Evolutionary conservation across 2,113 vertebrate genomes (phyloP), one percentile per base, ranked within the genome.

Genomic region (Entelurus aequoreus): DNA sequence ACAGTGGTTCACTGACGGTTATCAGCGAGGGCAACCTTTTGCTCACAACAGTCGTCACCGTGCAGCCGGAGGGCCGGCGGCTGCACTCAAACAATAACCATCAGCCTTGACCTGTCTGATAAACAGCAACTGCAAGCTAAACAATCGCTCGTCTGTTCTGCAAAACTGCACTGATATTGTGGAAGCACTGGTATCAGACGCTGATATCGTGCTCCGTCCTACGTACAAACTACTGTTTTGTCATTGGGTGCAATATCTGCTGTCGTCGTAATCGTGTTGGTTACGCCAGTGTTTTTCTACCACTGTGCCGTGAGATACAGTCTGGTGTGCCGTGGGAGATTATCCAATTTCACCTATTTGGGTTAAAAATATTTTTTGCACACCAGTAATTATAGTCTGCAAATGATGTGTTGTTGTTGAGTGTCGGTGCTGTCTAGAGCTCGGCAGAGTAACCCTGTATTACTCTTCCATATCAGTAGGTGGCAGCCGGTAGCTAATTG

Each of bases 41-140:
- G 77, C 79, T 75, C 74, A 60, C 72, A 75, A 55, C 67, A 69
- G 69, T 58, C 72, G 54, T 66, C 48, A 61, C 62, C 54, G 69
- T 75, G 75, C 62, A 9, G 67, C 65, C 14, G 50, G 54, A 57
- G 62, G 77, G 76, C 76, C 73, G 47, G 65, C 72, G 69, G 66
- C 74, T 68, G 80, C 56, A 53, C 72, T 77, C 77, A 72, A 56
- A 82, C 75, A 84, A 77, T 74, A 68, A 77, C 71, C 4, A 37
- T 44, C 71, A 79, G 80, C 84, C 81, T 84, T 87, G 83, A 88
- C 84, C 84, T 54, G 64, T 67, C 76, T 72, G 83, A 86, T 84
- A 87, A 86, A 78, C 80, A 63, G 68, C 66, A 36, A 74, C 72
- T 70, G 77, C 78, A 80, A 50, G 66, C 75, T 57, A 77, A 86